phyloP scores from a whole-genome alignment of 1,140 invertebrate species.

The Aphaenogaster floridana region DNA sequence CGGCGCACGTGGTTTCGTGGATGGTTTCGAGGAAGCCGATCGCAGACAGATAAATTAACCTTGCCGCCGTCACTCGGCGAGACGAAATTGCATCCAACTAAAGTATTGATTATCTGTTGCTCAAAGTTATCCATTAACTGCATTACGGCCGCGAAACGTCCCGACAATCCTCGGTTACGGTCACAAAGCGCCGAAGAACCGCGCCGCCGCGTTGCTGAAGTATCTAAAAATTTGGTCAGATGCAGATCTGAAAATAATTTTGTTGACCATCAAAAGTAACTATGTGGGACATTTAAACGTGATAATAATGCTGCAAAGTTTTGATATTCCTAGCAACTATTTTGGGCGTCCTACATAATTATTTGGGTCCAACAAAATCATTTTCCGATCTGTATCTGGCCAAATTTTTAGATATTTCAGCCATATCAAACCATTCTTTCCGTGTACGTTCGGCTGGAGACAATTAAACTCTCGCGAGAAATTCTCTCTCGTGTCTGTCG shows the following conservation, averaged over 20 bases:
- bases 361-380: too few relatives aligned
- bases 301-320: too few relatives aligned
- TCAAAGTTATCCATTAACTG: constrained; percentile 1
- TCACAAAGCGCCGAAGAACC: background rate
- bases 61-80: background rate
- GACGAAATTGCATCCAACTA: background rate
- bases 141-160: background rate
- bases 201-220: too few relatives aligned
- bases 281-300: too few relatives aligned
- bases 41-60: constrained; percentile 12
- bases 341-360: too few relatives aligned
- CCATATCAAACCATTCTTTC: too few relatives aligned
- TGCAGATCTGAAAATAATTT: too few relatives aligned
- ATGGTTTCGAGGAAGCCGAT: constrained; percentile 35
- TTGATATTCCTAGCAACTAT: too few relatives aligned
- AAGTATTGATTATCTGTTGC: constrained; percentile 8
- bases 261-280: too few relatives aligned
- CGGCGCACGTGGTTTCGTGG: constrained; percentile 1
- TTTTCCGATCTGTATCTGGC: too few relatives aligned
- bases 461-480: constrained; percentile 52
- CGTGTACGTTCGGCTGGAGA: background rate
- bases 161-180: background rate
- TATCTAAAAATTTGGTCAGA: too few relatives aligned
- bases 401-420: too few relatives aligned
- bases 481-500: background rate